Percentiles rank a stretch among this genome's conserved stretches.
These are phyloP conservation scores for Pycnomerus fuliginosus DNA, from an alignment of 2,888 invertebrate genomes.

Conservation along the genomic window DNA sequence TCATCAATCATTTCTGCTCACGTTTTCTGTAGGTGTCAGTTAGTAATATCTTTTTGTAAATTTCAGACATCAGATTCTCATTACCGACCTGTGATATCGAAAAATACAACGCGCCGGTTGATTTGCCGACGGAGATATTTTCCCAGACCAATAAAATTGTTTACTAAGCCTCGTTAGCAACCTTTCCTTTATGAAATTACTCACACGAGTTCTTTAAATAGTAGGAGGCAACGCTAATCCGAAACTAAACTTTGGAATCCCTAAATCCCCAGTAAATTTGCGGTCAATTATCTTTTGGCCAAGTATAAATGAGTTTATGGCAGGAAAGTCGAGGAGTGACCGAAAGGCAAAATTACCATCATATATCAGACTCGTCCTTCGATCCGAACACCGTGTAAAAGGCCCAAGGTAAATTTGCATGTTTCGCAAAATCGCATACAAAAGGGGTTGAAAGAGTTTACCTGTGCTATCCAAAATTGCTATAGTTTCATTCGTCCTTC, in stretches of 20 bases:
- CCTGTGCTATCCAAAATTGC: no score
- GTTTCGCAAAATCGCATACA: constrained; percentile 12
- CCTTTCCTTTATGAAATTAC: neutral
- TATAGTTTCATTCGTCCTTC: constrained; percentile 3
- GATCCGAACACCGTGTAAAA: constrained; percentile 31
- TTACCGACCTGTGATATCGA: no score
- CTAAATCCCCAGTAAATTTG: constrained; percentile 52
- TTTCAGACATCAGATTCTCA: no score
- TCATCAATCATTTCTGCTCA: constrained; percentile 37
- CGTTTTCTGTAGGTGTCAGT: constrained; percentile 6
- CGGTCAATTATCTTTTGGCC: constrained; percentile 53
- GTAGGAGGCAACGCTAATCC: constrained; percentile 41
- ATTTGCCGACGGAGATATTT: neutral
- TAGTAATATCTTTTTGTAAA: no score
- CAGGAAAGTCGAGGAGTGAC: constrained; percentile 48
- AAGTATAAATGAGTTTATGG: constrained; percentile 54
- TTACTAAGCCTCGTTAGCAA: neutral
- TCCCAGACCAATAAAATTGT: neutral
- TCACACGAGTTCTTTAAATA: constrained; percentile 13
- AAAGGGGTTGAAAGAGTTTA: constrained; percentile 12
- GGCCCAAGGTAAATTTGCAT: constrained; percentile 25
- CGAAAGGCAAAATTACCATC: constrained; percentile 49
- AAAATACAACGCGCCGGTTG: no score
- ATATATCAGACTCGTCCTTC: constrained; percentile 46
- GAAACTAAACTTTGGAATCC: constrained; percentile 45